These are phyloP conservation scores for Melolontha melolontha DNA, from an alignment of 2,888 invertebrate genomes.

Conservation along the genomic window DNA sequence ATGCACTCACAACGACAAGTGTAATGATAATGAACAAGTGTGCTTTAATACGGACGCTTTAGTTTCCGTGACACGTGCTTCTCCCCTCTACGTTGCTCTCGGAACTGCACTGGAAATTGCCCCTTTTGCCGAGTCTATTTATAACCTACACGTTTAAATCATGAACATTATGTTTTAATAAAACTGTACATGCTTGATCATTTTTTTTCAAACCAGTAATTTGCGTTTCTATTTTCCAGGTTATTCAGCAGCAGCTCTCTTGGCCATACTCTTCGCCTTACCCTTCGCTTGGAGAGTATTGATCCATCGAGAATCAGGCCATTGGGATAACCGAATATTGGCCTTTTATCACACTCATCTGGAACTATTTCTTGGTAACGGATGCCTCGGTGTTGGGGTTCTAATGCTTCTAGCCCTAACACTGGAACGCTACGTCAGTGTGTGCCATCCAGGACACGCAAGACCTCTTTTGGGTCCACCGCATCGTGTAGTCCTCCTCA, in stretches of 20 bases:
- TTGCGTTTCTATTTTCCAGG: constrained; percentile 67
- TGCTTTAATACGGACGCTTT: no score
- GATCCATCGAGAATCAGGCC: constrained; percentile 74
- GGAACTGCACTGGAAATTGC: no score
- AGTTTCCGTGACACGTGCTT: no score
- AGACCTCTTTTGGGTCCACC: constrained; percentile 75
- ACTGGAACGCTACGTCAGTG: constrained; percentile 79
- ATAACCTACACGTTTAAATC: no score
- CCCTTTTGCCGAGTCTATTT: no score
- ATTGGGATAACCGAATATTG: constrained; percentile 73
- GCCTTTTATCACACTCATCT: constrained; percentile 79
- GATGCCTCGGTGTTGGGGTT: constrained; percentile 80
- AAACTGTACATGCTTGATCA: no score
- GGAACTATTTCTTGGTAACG: constrained; percentile 79
- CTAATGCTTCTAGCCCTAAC: constrained; percentile 82
- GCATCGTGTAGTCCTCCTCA: constrained; percentile 73
- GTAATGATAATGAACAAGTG: no score
- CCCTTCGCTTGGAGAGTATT: constrained; percentile 76
- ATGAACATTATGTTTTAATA: no score
- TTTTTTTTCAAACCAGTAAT: background rate
- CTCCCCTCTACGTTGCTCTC: no score
- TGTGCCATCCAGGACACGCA: constrained; percentile 78
- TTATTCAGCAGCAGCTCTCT: constrained; percentile 81
- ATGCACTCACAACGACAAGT: no score
- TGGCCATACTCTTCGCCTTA: constrained; percentile 78